Conservation (phyloP, 2,113 vertebrate species). For the Gallinago undulata region DNA sequence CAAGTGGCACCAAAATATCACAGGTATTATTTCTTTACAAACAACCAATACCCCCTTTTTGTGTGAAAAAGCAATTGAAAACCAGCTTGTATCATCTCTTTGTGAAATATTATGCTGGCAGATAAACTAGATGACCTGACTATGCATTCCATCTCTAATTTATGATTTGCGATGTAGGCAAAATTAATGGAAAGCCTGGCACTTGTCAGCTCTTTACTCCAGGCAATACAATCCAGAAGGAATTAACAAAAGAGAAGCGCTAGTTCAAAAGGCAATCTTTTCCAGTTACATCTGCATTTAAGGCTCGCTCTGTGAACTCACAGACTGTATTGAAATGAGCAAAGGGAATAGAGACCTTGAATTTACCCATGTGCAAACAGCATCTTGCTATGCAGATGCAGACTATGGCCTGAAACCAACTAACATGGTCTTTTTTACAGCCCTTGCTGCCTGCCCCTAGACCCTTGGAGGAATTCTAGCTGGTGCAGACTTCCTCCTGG, state of each 20-base stretch:
- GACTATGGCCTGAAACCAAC: background rate
- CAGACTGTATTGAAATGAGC: background rate
- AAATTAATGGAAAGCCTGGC: background rate
- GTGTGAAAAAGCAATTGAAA: background rate
- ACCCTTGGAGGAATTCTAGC: background rate
- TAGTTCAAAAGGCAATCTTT: slow-evolving; percentile 5
- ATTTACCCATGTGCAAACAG: background rate
- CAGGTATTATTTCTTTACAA: background rate
- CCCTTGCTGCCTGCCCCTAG: background rate
- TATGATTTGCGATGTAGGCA: background rate
- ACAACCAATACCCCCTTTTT: background rate
- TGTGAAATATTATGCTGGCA: background rate
- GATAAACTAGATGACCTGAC: background rate
- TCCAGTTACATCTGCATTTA: background rate
- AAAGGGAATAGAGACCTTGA: background rate
- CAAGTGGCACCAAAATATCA: background rate
- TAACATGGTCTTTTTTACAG: background rate
- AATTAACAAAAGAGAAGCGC: background rate
- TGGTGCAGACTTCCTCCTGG: background rate
- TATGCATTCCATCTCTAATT: background rate
- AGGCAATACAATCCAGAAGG: background rate
- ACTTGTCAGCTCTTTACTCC: background rate
- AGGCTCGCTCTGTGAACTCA: background rate
- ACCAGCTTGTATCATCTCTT: background rate
- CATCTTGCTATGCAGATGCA: slow-evolving; percentile 10